Base-by-base conservation (phyloP, 2,113 vertebrate genomes). In the Halcyon malimbica region DNA sequence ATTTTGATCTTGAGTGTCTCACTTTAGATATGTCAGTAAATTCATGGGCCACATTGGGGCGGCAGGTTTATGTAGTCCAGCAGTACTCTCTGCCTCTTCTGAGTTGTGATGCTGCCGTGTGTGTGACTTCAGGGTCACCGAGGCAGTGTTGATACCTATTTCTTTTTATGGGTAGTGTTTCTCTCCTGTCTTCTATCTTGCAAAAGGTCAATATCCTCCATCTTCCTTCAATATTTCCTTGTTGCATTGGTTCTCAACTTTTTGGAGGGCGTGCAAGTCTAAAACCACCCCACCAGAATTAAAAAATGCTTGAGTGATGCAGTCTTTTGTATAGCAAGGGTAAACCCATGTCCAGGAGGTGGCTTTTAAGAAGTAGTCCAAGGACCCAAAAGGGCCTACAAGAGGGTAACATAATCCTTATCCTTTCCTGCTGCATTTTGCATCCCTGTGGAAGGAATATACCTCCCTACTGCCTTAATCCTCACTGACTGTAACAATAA, bases 381-480 rank as follows among this genome's bases (percentile, higher is more conserved):
- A 42, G 56, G n/a, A 79, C 8, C 15, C 57, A 31, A 44, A 80
- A 81, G 11, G 23, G 12, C 25, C 37, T 86, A 21, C 24, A 37
- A 44, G 18, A 29, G 21, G 1, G 2, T 73, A 1, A 1, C 3
- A 0, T 41, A 69, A 65, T 50, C 20, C 12, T 39, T 68, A 8
- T 2, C 1, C 33, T 53, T 82, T 63, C 17, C 46, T 71, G 1
- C 16, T 65, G 16, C 31, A 42, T 12, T 83, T 57, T 75, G 12
- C 54, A 21, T 64, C 54, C 21, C 44, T 86, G 1, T 12, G 48
- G 33, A 85, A 79, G 35, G 39, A 39, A 23, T 1, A 0, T 57
- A 12, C 33, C 56, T 89, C 64, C 53, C 35, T 67, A 41, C 17
- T 73, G 51, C 77, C 28, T 78, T 59, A 54, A 25, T 53, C 9